Evolutionary conservation across 2,113 vertebrate genomes (phyloP).

Genomic region (Donacobius atricapilla): DNA sequence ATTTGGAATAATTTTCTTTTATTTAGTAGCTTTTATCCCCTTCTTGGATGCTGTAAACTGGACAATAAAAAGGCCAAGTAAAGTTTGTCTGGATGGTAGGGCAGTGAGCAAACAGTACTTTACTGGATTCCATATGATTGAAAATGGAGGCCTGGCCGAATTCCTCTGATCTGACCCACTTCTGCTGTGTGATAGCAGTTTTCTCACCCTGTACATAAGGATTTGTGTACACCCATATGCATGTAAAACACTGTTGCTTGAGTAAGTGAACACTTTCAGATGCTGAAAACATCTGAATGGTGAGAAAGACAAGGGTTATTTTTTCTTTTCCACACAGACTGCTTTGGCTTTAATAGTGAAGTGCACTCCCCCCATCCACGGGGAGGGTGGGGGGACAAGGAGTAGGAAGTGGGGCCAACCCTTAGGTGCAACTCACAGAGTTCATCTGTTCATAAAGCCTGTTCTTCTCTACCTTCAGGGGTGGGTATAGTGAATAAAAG

Average conservation of each 20-base stretch:
- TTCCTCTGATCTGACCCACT: not conserved
- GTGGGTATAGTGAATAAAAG: not conserved
- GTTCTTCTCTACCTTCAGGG: not conserved
- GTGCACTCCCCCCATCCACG: not conserved
- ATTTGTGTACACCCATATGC: not conserved
- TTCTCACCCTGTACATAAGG: not conserved
- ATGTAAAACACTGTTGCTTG: not conserved
- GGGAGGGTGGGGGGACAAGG: not conserved
- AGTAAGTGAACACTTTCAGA: not conserved
- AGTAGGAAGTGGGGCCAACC: not conserved
- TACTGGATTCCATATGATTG: not conserved
- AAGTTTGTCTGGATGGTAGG: not conserved
- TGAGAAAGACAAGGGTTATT: not conserved
- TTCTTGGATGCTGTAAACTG: not conserved
- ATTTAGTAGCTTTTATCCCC: not conserved
- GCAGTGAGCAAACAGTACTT: not conserved
- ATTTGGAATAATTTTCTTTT: not conserved
- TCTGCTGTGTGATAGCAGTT: not conserved
- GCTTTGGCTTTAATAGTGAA: not conserved
- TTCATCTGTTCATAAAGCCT: not conserved
- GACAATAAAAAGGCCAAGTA: not conserved
- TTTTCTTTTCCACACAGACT: not conserved
- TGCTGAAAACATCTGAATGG: not conserved
- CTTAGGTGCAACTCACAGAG: not conserved
- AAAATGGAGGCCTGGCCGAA: not conserved